Evolutionary conservation across 2,797 vertebrate genomes (phyloP), one percentile per base, ranked within the genome.

Genomic region (Pseudochromis fuscus): DNA sequence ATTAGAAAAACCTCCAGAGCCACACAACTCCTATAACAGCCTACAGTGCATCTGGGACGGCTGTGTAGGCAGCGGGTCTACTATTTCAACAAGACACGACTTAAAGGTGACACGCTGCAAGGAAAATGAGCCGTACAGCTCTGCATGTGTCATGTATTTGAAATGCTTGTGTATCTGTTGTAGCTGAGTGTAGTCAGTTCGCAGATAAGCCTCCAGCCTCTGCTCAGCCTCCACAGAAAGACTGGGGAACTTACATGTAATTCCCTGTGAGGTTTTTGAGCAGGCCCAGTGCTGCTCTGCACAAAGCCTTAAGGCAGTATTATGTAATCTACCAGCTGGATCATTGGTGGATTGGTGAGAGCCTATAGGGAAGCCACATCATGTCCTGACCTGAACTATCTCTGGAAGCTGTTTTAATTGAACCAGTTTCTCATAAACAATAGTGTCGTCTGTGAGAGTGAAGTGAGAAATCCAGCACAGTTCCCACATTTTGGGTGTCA

Each of bases 251-350:
- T 70, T 77, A 45, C 59, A 68, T 72, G 64, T 63, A 72, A 81
- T 79, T 87, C 83, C 83, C 77, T 72, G 27, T 67, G 81, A 88
- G 84, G 79, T 69, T 83, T 83, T 59, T 64, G 71, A 89, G 81
- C 82, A 71, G 75, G 70, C 67, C 55, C 53, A 35, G 37, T 15
- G 53, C 70, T 57, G 70, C 83, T 77, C 72, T 62, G 74, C 73
- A 78, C 75, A 83, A 77, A 77, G 83, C 83, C 85, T 82, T 67
- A 49, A 89, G 83, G 84, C 87, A 21, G 52, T 11, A 19, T 93
- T 92, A 92, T 79, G 82, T 87, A 92, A 94, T 75, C 63, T 46
- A 88, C 90, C 91, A 89, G 90, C 91, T 92, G 92, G 85, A 84
- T 88, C 74, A 81, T 70, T 82, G 85, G 81, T 84, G 81, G 81